These are phyloP conservation scores for Drosophila ohnishii DNA, from an alignment of 1,140 invertebrate genomes.

Conservation along the genomic window DNA sequence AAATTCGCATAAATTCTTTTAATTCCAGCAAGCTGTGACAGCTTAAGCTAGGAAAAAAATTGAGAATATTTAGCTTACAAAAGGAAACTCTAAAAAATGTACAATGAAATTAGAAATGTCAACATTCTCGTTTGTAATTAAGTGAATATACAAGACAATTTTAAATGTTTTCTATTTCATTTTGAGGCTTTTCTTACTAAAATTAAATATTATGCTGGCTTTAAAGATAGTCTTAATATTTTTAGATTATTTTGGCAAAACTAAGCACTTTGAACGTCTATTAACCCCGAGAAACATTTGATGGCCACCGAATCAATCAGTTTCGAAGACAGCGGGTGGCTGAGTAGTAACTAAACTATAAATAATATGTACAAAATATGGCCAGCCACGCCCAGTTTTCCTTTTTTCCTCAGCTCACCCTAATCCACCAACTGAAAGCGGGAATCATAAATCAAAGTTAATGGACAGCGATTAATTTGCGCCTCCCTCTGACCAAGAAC, in stretches of 20 bases:
- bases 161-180: not conserved
- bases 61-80: conserved; percentile 7
- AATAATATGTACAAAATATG: conserved; percentile 73
- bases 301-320: conserved; percentile 35
- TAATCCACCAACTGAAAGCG: conserved; percentile 12
- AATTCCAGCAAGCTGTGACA: conserved; percentile 55
- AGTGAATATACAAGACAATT: not conserved
- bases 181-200: too few species aligned
- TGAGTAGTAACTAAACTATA: conserved; percentile 60
- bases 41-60: conserved; percentile 5
- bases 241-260: not conserved
- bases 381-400: conserved; percentile 43
- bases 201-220: too few species aligned
- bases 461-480: conserved; percentile 74
- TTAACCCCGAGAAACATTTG: conserved; percentile 66
- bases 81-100: not conserved
- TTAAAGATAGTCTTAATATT: too few species aligned
- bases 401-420: not conserved
- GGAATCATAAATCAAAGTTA: conserved; percentile 71
- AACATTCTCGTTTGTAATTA: conserved; percentile 17
- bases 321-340: not conserved
- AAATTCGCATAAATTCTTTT: conserved; percentile 67
- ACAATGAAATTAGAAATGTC: conserved; percentile 2
- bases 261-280: conserved; percentile 38
- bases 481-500: conserved; percentile 34